Evolutionary conservation across 2,113 vertebrate species (phyloP).

Genomic region (Syngnathus typhle): DNA sequence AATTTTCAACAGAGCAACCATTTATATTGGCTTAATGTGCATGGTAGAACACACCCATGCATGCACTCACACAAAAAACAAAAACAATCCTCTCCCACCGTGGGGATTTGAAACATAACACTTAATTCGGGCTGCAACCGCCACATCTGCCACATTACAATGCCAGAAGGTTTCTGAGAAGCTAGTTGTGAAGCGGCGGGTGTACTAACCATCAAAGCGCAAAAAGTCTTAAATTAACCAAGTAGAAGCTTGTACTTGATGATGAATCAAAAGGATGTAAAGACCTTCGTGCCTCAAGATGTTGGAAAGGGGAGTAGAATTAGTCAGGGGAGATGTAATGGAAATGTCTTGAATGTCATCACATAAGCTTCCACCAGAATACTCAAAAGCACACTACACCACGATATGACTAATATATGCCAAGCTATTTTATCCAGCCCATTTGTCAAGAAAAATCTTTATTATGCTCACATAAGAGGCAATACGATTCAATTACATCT

Average conservation of each 20-base stretch:
- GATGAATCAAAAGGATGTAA: conserved; percentile 37
- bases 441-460: conserved; percentile 63
- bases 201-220: conserved; percentile 27
- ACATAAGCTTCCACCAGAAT: conserved; percentile 29
- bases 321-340: conserved; percentile 47
- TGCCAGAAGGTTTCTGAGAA: conserved; percentile 30
- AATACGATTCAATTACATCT: conserved; percentile 52
- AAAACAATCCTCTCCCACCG: background rate
- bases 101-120: conserved; percentile 1
- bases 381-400: conserved; percentile 21
- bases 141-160: background rate
- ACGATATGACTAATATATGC: conserved; percentile 49
- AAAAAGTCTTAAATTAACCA: conserved; percentile 6
- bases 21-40: background rate
- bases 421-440: conserved; percentile 43
- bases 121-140: conserved; percentile 12
- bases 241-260: conserved; percentile 17
- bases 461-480: conserved; percentile 50
- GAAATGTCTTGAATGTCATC: conserved; percentile 41
- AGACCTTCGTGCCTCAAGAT: conserved; percentile 28
- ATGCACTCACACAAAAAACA: background rate
- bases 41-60: background rate
- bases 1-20: background rate
- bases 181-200: conserved; percentile 1
- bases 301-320: conserved; percentile 23